These are phyloP conservation scores for Nycticryphes semicollaris DNA, from an alignment of 2,113 vertebrate genomes.

Conservation along the genomic window DNA sequence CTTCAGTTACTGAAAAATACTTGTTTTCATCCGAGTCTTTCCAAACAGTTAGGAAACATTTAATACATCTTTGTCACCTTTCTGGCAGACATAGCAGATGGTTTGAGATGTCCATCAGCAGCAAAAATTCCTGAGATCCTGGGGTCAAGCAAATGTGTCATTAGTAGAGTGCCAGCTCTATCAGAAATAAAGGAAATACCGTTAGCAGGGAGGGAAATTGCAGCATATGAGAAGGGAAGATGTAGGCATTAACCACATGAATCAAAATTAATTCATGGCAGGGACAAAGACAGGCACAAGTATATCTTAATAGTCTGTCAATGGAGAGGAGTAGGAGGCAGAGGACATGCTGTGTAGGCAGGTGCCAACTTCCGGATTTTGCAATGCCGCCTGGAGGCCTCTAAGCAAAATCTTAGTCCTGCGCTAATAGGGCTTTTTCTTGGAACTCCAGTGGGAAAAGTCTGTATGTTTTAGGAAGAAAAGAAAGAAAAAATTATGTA, in stretches of 20 bases:
- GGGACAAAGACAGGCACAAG: neutral
- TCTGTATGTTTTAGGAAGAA: neutral
- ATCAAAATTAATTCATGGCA: neutral
- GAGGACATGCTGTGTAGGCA: neutral
- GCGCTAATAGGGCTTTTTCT: neutral
- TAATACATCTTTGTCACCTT: neutral
- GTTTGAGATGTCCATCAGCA: neutral
- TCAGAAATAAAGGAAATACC: neutral
- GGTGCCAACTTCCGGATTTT: neutral
- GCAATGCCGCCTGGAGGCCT: neutral
- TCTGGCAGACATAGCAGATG: neutral
- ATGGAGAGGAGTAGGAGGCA: fast-evolving
- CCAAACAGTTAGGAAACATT: neutral
- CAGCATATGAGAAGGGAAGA: neutral
- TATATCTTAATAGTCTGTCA: neutral
- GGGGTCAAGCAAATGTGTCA: fast-evolving
- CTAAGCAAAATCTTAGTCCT: neutral
- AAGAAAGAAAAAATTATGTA: neutral
- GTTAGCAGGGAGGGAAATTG: neutral
- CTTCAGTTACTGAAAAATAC: neutral
- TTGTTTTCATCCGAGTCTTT: neutral
- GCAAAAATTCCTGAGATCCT: neutral
- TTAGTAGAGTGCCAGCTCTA: neutral
- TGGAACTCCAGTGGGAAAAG: neutral
- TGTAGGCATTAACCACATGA: neutral